These are phyloP conservation scores for Caenorhabditis sp. DNA, from an alignment of 2,888 invertebrate genomes.

Conservation along the genomic window DNA sequence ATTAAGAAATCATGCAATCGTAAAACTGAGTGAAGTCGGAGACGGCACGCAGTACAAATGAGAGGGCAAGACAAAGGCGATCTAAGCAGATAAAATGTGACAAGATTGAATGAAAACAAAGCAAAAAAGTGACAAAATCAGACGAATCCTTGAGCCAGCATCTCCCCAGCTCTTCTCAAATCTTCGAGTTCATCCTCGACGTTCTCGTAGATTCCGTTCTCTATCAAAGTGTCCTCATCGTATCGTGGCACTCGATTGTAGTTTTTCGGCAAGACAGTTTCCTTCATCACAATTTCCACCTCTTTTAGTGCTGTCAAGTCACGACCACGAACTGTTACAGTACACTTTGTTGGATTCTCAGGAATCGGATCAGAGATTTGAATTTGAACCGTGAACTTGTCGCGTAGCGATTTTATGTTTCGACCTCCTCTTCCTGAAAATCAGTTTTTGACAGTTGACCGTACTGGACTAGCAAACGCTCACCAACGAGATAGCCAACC, in stretches of 20 bases:
- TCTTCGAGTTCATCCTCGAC: slow-evolving; percentile 51
- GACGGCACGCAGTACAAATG: neutral
- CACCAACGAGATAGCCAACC: slow-evolving; percentile 58
- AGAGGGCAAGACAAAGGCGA: neutral
- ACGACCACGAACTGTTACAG: slow-evolving; percentile 40
- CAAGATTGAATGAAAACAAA: neutral
- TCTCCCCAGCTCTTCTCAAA: slow-evolving; percentile 21
- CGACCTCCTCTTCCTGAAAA: slow-evolving; percentile 48
- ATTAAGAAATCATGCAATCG: slow-evolving; percentile 5
- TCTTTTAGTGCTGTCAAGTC: slow-evolving; percentile 46
- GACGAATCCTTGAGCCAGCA: slow-evolving; percentile 37
- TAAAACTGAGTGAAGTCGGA: neutral
- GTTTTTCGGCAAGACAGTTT: slow-evolving; percentile 48
- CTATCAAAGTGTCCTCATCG: slow-evolving; percentile 44
- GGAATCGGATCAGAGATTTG: slow-evolving; percentile 54
- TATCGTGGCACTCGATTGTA: slow-evolving; percentile 37
- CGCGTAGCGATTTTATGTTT: slow-evolving; percentile 45
- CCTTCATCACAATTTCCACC: slow-evolving; percentile 49
- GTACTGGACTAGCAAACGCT: neutral
- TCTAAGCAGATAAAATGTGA: neutral
- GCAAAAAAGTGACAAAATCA: neutral
- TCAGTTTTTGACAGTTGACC: neutral
- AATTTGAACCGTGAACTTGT: slow-evolving; percentile 55
- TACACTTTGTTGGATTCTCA: slow-evolving; percentile 43
- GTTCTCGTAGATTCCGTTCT: slow-evolving; percentile 50